Percentiles rank a stretch among this genome's conserved stretches.
Conservation (phyloP, 2,888 invertebrate genomes). For the Perizoma affinitatum region DNA sequence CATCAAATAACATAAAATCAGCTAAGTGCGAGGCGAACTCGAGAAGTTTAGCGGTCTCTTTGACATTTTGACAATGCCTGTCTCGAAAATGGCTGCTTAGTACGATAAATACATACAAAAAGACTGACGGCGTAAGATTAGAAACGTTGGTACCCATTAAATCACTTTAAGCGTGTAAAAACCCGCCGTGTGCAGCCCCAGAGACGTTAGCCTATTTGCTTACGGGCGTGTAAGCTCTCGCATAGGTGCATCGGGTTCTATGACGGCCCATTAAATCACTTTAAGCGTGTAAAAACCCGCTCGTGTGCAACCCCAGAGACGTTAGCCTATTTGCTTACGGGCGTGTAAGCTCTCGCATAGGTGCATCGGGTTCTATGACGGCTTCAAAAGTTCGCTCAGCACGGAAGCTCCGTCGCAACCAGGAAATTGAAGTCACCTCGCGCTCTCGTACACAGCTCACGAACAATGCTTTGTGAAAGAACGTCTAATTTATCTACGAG, state of each 20-base stretch:
- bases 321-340: slow-evolving; percentile 72
- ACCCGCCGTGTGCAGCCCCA: slow-evolving; percentile 35
- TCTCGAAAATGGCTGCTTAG: no score
- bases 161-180: no score
- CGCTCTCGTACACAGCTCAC: slow-evolving; percentile 48
- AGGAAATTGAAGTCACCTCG: slow-evolving; percentile 83
- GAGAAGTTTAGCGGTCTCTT: no score
- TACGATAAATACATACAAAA: no score
- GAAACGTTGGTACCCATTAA: no score
- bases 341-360: slow-evolving; percentile 63
- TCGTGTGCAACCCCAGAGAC: slow-evolving; percentile 42
- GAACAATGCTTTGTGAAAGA: slow-evolving; percentile 82
- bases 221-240: not conserved
- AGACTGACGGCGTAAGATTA: no score
- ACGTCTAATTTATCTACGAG: slow-evolving; percentile 79
- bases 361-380: slow-evolving; percentile 74
- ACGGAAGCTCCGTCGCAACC: slow-evolving; percentile 64
- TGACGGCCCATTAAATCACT: slow-evolving; percentile 47
- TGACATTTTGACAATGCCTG: no score
- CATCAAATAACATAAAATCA: no score
- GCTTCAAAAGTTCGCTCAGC: slow-evolving; percentile 69
- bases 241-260: slow-evolving; percentile 61
- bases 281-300: slow-evolving; percentile 9
- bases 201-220: slow-evolving; percentile 39
- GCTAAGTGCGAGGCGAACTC: no score